Conservation (phyloP, 23 tunicate genomes). For the Ciona savignyi region DNA sequence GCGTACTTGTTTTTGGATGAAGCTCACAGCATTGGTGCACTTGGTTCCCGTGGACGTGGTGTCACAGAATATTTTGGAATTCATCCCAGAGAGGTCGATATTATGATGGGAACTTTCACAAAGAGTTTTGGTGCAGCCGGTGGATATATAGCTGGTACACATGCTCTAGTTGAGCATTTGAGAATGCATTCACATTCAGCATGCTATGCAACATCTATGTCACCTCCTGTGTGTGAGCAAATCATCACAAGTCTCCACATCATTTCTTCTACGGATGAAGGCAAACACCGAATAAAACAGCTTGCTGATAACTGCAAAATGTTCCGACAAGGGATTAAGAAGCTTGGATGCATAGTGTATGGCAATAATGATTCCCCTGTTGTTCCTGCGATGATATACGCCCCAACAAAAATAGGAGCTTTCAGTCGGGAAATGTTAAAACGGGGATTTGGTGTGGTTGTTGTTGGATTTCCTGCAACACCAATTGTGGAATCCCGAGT, state of each 20-base stretch:
- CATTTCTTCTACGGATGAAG: conserved; percentile 49
- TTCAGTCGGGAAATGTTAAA: conserved; percentile 79
- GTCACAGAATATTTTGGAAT: conserved; percentile 95
- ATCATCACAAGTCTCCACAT: conserved; percentile 47
- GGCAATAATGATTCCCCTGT: conserved; percentile 92
- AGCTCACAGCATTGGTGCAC: conserved; percentile 99
- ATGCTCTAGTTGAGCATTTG: conserved; percentile 41
- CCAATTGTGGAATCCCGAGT: conserved; percentile 74
- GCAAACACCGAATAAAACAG: conserved; percentile 48
- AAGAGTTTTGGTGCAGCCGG: conserved; percentile 99
- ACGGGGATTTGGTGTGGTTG: conserved; percentile 89
- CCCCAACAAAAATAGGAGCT: conserved; percentile 56
- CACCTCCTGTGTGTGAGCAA: conserved; percentile 71
- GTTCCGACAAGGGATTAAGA: conserved; percentile 79
- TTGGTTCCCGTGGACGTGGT: conserved; percentile 86
- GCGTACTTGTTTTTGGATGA: conserved; percentile 96
- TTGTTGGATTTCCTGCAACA: conserved; percentile 92
- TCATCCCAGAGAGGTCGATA: conserved; percentile 77
- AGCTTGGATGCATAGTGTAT: conserved; percentile 67
- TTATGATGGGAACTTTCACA: conserved; percentile 99
- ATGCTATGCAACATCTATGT: conserved; percentile 84
- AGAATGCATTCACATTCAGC: conserved; percentile 66
- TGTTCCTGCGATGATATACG: conserved; percentile 70
- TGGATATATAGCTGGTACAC: conserved; percentile 91
- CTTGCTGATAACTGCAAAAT: conserved; percentile 41